These are phyloP conservation scores for Epinotia ramella DNA, from an alignment of 2,888 invertebrate genomes.

Conservation along the genomic window DNA sequence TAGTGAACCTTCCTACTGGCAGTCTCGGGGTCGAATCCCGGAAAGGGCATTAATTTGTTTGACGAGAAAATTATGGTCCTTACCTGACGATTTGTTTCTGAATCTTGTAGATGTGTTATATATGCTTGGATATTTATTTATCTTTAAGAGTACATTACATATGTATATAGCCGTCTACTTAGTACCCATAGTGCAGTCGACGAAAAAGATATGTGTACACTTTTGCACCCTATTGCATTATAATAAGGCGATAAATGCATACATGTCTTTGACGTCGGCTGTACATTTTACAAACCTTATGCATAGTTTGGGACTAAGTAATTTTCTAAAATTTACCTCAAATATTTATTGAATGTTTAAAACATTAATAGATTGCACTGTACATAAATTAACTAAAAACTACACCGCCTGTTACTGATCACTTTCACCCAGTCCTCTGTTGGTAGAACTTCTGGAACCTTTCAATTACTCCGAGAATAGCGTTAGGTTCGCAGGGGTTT, in stretches of 20 bases:
- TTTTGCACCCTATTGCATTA: too few species aligned
- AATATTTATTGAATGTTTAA: background rate
- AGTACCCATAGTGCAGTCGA: background rate
- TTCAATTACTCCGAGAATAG: slow-evolving; percentile 63
- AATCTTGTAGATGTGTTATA: too few species aligned
- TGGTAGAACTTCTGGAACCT: slow-evolving; percentile 66
- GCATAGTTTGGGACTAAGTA: background rate
- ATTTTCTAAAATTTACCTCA: background rate
- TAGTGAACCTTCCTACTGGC: background rate
- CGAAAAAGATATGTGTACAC: too few species aligned
- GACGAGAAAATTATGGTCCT: too few species aligned
- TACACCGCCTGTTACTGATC: slow-evolving; percentile 24
- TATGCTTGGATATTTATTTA: too few species aligned
- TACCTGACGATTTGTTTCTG: too few species aligned
- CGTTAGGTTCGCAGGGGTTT: slow-evolving; percentile 64
- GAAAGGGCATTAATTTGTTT: background rate
- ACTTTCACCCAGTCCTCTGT: slow-evolving; percentile 55
- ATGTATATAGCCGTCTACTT: background rate
- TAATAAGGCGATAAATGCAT: too few species aligned
- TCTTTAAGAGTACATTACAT: too few species aligned
- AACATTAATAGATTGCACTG: slow-evolving; percentile 18
- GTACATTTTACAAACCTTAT: too few species aligned
- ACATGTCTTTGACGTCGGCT: too few species aligned
- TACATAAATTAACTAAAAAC: slow-evolving; percentile 34
- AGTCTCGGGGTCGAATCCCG: background rate